Conservation (phyloP, 2,888 invertebrate species). For the Stenoptilia bipunctidactyla region DNA sequence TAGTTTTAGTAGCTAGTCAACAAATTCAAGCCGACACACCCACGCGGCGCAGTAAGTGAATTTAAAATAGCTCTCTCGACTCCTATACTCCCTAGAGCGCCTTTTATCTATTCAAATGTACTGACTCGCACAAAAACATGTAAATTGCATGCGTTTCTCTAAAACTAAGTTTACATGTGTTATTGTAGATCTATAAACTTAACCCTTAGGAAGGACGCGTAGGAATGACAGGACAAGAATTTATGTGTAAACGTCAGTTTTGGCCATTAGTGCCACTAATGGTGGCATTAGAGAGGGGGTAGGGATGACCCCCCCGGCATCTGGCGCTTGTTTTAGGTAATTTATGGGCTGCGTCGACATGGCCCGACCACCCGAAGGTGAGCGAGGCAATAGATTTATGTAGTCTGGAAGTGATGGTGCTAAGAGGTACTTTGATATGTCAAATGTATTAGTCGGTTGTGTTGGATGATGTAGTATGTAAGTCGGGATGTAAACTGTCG, state of each 20-base stretch:
- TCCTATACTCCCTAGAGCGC: too few species aligned
- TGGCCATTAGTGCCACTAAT: slow-evolving; percentile 67
- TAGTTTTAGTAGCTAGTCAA: too few species aligned
- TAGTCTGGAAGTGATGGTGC: slow-evolving; percentile 24
- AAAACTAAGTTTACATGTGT: slow-evolving; percentile 1
- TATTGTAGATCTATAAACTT: neutral
- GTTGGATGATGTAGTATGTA: too few species aligned
- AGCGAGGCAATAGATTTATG: slow-evolving; percentile 17
- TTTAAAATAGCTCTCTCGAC: too few species aligned
- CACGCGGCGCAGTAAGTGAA: too few species aligned
- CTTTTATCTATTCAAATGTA: too few species aligned
- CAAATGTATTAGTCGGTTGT: neutral
- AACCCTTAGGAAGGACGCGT: too few species aligned
- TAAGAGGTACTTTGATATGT: neutral
- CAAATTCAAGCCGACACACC: too few species aligned
- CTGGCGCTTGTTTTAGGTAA: slow-evolving; percentile 70
- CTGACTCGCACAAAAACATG: too few species aligned
- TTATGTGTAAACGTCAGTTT: slow-evolving; percentile 64
- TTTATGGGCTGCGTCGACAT: slow-evolving; percentile 55
- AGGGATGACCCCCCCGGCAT: slow-evolving; percentile 39
- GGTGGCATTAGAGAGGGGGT: slow-evolving; percentile 46
- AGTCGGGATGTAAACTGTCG: slow-evolving; percentile 1
- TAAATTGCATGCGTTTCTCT: too few species aligned
- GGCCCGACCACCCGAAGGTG: slow-evolving; percentile 43
- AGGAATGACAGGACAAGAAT: slow-evolving; percentile 43